Evolutionary conservation across 1,140 invertebrate genomes (phyloP).

Genomic region (Ceratoteleas bidentatus): DNA sequence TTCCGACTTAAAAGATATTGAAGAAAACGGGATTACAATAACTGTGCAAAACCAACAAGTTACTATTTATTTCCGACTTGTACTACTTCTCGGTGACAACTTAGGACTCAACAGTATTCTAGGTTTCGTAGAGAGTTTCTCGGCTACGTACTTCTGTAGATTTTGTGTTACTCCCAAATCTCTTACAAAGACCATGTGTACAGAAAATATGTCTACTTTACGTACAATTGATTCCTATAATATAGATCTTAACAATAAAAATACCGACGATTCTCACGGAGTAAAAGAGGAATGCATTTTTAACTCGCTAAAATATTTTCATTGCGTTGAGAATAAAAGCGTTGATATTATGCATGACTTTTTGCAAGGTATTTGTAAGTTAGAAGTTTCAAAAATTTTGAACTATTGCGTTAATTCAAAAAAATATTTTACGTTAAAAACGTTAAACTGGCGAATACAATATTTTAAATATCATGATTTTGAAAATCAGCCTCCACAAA

Average conservation of each 20-base stretch:
- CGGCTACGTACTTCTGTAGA: constrained; percentile 53
- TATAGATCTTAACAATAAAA: constrained; percentile 1
- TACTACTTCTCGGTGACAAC: constrained; percentile 8
- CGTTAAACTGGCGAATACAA: constrained; percentile 24
- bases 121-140: constrained; percentile 44
- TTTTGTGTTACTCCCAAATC: constrained; percentile 41
- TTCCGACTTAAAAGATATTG: not conserved
- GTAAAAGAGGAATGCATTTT: constrained; percentile 8
- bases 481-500: constrained; percentile 18
- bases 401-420: constrained; percentile 5
- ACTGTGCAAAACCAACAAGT: not conserved
- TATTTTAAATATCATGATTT: constrained; percentile 28
- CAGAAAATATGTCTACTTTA: constrained; percentile 2
- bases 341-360: constrained; percentile 29
- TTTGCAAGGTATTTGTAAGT: constrained; percentile 22
- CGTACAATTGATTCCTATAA: not conserved
- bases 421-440: constrained; percentile 18
- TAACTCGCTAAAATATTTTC: constrained; percentile 1
- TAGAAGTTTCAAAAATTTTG: constrained; percentile 3
- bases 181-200: constrained; percentile 8
- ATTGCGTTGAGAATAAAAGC: constrained; percentile 6
- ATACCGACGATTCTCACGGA: not conserved
- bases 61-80: constrained; percentile 8
- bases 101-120: constrained; percentile 33
- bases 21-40: not conserved